A percentile compares a stretch with the other conserved stretches of the same genome.
Conservation (phyloP, 1,140 invertebrate species). For the Aphelenchoides avenae region DNA sequence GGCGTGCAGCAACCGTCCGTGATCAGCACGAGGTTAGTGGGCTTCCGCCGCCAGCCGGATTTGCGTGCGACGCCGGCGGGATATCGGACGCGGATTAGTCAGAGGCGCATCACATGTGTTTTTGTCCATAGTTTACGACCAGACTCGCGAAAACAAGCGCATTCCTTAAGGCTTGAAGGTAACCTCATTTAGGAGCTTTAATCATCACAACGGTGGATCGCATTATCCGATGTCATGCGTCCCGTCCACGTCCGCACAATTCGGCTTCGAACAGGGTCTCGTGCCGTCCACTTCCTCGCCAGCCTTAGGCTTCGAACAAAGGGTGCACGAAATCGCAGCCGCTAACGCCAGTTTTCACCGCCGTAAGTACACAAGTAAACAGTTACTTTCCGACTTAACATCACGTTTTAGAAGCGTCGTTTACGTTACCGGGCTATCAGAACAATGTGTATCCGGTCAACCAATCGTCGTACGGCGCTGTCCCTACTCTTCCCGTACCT, state of each 20-base stretch:
- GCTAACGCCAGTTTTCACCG: too few species aligned
- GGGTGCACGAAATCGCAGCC: too few species aligned
- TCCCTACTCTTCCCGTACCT: too few species aligned
- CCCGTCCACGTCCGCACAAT: too few species aligned
- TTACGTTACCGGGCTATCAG: constrained; percentile 14
- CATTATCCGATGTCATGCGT: too few species aligned
- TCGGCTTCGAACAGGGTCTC: too few species aligned
- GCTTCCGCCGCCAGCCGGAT: constrained; percentile 1
- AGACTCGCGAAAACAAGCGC: neutral
- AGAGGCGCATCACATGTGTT: constrained; percentile 1
- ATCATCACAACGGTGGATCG: too few species aligned
- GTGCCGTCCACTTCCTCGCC: too few species aligned
- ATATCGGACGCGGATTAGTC: constrained; percentile 9
- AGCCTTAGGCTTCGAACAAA: too few species aligned
- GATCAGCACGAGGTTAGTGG: constrained; percentile 3
- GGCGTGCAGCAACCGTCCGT: neutral
- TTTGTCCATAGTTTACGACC: constrained; percentile 5
- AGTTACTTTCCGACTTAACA: neutral
- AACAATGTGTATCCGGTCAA: neutral
- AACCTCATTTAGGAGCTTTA: too few species aligned
- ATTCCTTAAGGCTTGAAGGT: neutral
- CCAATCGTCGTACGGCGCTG: neutral
- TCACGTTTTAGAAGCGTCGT: constrained; percentile 27
- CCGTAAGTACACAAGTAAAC: too few species aligned
- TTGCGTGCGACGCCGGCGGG: neutral